These are phyloP conservation scores for Melanotaenia maccullochi DNA, from an alignment of 2,797 vertebrate species.

Conservation along the genomic window DNA sequence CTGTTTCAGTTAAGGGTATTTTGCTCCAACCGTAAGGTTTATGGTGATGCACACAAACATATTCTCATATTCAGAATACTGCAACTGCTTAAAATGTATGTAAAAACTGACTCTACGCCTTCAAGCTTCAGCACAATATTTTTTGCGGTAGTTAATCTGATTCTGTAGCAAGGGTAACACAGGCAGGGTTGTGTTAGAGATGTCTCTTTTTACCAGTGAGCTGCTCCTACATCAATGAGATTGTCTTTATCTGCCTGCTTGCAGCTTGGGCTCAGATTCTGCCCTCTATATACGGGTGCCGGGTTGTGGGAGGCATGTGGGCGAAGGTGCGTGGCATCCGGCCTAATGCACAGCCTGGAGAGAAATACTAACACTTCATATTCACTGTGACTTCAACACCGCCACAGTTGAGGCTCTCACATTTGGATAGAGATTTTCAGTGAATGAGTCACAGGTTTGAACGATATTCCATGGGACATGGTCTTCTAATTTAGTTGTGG, in stretches of 20 bases:
- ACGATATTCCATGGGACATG: conserved; percentile 76
- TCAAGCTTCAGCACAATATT: conserved; percentile 66
- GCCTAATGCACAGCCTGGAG: conserved; percentile 86
- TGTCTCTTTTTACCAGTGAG: conserved; percentile 77
- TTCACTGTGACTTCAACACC: conserved; percentile 81
- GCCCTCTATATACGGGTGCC: conserved; percentile 84
- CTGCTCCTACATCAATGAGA: conserved; percentile 84
- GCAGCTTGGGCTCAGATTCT: conserved; percentile 87
- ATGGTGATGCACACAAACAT: conserved; percentile 18
- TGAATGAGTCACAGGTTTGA: conserved; percentile 81
- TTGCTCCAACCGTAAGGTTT: conserved; percentile 60
- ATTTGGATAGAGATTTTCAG: conserved; percentile 78
- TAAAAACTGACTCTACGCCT: conserved; percentile 72
- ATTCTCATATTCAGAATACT: conserved; percentile 38
- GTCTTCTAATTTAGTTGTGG: conserved; percentile 76
- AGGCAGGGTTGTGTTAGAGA: conserved; percentile 78
- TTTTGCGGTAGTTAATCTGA: conserved; percentile 77
- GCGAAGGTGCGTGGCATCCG: conserved; percentile 88
- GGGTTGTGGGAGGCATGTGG: conserved; percentile 86
- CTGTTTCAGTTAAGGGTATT: conserved; percentile 70
- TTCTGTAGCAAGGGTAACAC: conserved; percentile 73
- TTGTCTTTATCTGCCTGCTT: conserved; percentile 88
- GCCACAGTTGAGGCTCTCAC: conserved; percentile 82
- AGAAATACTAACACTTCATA: conserved; percentile 84
- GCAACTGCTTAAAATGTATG: conserved; percentile 56